Base-by-base conservation (phyloP, 37 sponge, comb jelly and placozoan species). In the Spongilla lacustris region DNA sequence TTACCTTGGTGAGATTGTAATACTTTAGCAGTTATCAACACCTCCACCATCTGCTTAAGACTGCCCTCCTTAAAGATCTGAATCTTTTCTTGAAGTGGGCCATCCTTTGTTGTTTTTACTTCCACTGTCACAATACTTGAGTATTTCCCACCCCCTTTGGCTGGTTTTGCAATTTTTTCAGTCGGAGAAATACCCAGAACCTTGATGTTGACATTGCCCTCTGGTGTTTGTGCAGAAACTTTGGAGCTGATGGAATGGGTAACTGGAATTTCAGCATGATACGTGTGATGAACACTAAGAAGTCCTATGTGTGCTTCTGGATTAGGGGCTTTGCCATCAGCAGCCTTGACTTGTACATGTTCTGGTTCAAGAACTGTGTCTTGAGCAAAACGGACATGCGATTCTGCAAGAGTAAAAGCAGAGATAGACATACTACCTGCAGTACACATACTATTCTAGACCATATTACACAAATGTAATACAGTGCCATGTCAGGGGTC, bases 231-330 rank as follows among this genome's bases (percentile, higher is more conserved):
- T 29, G 85, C 85, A 27, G 50, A 41, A 25, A 94, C 83, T 25
- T 78, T 66, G 13, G 71, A n/a, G 27, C 88, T 83, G 2, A 92
- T 68, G 11, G 84, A 75, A 72, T 92, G 93, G 25, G 85, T 26
- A 49, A 89, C 35, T 24, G 90, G 86, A 69, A 92, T 69, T 19
- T 81, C 82, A 9, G 82, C 89, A 73, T 80, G 70, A 71, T 94
- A 94, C 41, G 89, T 88, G 83, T 94, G 95, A 73, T 94, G 95
- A 36, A 67, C 81, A 12, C 82, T 73, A 21, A 94, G 86, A 14
- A 94, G 37, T 19, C 95, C 95, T 6, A 91, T 34, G 83, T 94
- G 92, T 38, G 89, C 89, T 46, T 94, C 95, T 30, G 92, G 92
- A 2, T 85, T 84, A n/a, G 69, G 75, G 29, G 50, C 80, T 58